phyloP scores from a whole-genome alignment of 2,888 invertebrate genomes.

The Silvanus unidentatus region DNA sequence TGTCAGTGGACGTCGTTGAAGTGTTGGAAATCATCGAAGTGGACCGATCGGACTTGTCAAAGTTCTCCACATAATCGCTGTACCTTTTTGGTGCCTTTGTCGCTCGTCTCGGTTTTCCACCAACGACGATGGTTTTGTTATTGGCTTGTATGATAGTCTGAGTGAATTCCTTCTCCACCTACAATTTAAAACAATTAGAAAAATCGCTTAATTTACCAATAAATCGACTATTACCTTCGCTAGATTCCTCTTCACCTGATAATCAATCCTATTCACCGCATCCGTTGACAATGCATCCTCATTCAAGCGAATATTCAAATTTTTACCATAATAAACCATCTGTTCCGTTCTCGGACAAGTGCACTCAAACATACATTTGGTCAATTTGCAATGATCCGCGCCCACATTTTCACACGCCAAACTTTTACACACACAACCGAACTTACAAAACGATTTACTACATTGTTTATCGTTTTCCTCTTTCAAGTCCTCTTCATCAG shows the following conservation, averaged over 20 bases:
- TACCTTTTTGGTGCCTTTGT: constrained; percentile 59
- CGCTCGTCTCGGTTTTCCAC: constrained; percentile 52
- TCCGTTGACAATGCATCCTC: constrained; percentile 26
- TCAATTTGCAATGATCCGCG: constrained; percentile 56
- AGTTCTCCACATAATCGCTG: constrained; percentile 48
- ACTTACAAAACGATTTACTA: constrained; percentile 51
- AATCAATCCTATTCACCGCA: constrained; percentile 44
- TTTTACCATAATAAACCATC: too few species aligned
- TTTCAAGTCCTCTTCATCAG: constrained; percentile 35
- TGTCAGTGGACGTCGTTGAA: too few species aligned
- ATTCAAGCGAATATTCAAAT: neutral
- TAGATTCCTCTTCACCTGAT: constrained; percentile 51
- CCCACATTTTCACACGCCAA: constrained; percentile 44
- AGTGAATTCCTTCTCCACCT: constrained; percentile 62
- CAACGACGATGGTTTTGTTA: constrained; percentile 59
- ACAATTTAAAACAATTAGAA: constrained; percentile 38
- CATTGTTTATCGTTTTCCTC: constrained; percentile 43
- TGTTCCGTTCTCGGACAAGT: constrained; percentile 35
- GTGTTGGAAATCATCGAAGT: too few species aligned
- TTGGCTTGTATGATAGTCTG: constrained; percentile 63
- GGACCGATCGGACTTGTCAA: too few species aligned
- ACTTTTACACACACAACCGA: constrained; percentile 65
- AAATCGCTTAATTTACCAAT: too few species aligned
- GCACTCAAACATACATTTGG: constrained; percentile 58
- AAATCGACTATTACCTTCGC: constrained; percentile 44